Evolutionary conservation across 2,113 vertebrate species (phyloP), one percentile per base, ranked within the genome.

Genomic region (Sinosuthora webbiana): DNA sequence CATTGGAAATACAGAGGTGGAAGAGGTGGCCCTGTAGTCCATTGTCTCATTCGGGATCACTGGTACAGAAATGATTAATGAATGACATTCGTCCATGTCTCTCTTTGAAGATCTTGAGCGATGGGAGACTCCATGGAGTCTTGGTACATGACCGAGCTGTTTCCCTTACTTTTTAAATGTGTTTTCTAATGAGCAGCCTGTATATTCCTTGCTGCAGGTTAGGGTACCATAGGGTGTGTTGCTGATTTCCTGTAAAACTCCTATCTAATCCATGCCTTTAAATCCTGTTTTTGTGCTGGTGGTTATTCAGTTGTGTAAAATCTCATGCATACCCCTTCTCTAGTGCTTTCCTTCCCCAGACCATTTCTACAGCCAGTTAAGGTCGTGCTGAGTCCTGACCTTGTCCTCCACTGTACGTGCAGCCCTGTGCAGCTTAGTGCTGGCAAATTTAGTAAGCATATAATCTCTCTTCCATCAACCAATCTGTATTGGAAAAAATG

Each of bases 241-340:
- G 63, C 9, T 71, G 68, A n/a, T 83, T 86, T 95, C 80, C 71
- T 89, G 25, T 70, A 37, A 86, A 65, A 73, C 39, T 68, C 63
- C 28, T 68, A 1, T 33, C 39, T 6, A 4, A 68, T 39, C 22
- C 11, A 6, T 28, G 41, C 22, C 25, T 77, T 77, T 59, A 71
- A 42, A 22, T n/a, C 59, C 59, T 70, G 2, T 9, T 87, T 81
- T 55, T 81, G 12, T 68, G 49, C 44, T 77, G n/a, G 21, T 68
- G 18, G 15, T 68, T 80, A 47, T 67, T 83, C 13, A 80, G 4
- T 11, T 68, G 27, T 41, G 35, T 63, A 41, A 71, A 41, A 80
- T 37, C 42, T 63, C 4, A 2, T 0, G 0, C 35, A 15, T 44
- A 16, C 1, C 8, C 31, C 5, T 59, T 49, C 31, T 64, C 63